phyloP scores from a whole-genome alignment of 2,888 invertebrate genomes.

The Lysandra bellargus region DNA sequence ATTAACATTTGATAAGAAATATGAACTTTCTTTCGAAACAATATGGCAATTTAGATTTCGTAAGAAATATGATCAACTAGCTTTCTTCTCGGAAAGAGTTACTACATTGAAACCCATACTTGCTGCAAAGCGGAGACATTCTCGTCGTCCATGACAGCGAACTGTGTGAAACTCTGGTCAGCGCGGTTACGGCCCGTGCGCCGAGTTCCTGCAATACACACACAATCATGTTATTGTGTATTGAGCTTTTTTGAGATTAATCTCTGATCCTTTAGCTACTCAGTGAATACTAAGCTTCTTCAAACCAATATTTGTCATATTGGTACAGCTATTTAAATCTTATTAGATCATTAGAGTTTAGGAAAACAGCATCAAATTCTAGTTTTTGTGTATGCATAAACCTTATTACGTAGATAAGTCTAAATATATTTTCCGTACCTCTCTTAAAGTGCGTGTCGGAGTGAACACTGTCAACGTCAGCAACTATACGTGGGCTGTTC shows the following conservation, averaged over 20 bases:
- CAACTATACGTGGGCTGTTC: constrained; percentile 78
- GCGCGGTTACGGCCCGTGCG: constrained; percentile 76
- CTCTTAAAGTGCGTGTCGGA: constrained; percentile 75
- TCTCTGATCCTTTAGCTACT: too few relatives aligned
- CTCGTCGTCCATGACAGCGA: constrained; percentile 95
- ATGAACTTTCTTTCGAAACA: too few relatives aligned
- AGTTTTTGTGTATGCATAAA: too few relatives aligned
- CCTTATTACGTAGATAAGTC: too few relatives aligned
- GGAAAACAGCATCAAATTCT: too few relatives aligned
- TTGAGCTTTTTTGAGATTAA: neutral
- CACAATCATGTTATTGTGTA: neutral
- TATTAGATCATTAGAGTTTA: too few relatives aligned
- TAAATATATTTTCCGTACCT: constrained; percentile 47
- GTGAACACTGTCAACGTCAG: constrained; percentile 82
- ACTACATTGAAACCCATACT: constrained; percentile 52
- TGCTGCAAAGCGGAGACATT: constrained; percentile 94
- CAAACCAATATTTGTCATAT: too few relatives aligned
- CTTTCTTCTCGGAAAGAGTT: too few relatives aligned
- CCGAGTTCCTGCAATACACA: constrained; percentile 38
- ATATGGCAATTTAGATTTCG: too few relatives aligned
- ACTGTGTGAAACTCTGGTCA: constrained; percentile 91
- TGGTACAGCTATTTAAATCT: too few relatives aligned
- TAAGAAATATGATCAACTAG: too few relatives aligned
- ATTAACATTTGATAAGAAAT: neutral
- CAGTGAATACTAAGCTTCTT: too few relatives aligned